Evolutionary conservation across 2,797 vertebrate species (phyloP).

Genomic region (Tragopan temminckii): DNA sequence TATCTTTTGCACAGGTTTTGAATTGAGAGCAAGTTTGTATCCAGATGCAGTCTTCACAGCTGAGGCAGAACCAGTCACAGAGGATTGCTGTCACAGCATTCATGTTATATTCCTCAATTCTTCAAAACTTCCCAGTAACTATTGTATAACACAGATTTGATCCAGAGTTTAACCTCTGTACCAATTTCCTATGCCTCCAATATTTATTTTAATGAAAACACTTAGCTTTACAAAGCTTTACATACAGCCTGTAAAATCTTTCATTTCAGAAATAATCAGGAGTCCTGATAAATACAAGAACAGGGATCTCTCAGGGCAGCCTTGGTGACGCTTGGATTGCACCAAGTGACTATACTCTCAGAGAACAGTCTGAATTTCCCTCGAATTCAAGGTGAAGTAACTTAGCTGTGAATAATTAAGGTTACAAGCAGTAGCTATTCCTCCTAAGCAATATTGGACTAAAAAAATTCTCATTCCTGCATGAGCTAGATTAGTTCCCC

Average conservation of each 20-base stretch:
- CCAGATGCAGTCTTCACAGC: background rate
- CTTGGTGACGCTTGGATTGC: background rate
- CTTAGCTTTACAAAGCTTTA: background rate
- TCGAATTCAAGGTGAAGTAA: background rate
- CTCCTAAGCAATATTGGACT: rapidly evolving
- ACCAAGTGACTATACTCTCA: background rate
- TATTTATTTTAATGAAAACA: background rate
- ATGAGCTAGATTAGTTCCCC: background rate
- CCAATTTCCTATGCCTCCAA: background rate
- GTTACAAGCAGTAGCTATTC: background rate
- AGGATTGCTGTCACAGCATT: background rate
- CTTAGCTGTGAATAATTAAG: background rate
- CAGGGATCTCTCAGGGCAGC: background rate
- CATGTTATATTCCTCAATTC: background rate
- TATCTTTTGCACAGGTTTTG: background rate
- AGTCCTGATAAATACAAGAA: background rate
- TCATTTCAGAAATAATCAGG: background rate
- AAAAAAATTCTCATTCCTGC: background rate
- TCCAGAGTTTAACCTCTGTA: background rate
- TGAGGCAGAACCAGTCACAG: no score
- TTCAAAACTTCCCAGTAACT: background rate
- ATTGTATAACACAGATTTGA: background rate
- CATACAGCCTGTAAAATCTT: background rate
- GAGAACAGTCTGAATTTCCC: background rate
- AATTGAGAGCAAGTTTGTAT: background rate